Conservation (phyloP, 2,113 vertebrate species). For the Onychorhynchus coronatus region DNA sequence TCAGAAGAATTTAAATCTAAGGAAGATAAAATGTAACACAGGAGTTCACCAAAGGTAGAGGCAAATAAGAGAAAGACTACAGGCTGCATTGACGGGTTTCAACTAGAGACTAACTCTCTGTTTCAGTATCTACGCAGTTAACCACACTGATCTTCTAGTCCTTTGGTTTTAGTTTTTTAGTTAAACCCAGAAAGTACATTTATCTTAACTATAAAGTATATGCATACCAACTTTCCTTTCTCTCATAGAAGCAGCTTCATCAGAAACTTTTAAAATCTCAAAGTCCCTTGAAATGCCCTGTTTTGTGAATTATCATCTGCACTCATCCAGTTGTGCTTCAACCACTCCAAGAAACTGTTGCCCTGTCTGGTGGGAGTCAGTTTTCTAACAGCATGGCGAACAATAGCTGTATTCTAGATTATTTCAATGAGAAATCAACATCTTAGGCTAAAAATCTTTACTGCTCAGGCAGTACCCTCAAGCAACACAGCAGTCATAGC, state of each 20-base stretch:
- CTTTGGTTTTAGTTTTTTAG: not conserved
- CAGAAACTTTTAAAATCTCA: not conserved
- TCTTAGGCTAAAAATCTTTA: not conserved
- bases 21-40: not conserved
- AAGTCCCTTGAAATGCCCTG: not conserved
- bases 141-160: not conserved
- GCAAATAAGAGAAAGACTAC: not conserved
- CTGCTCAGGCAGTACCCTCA: not conserved
- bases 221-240: not conserved
- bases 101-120: not conserved
- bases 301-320: not conserved
- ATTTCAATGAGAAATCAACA: not conserved
- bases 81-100: not conserved
- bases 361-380: not conserved
- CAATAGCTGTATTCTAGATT: not conserved
- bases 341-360: not conserved
- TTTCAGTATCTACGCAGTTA: not conserved
- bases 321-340: not conserved
- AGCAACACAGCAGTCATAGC: not conserved
- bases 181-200: not conserved
- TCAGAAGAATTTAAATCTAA: not conserved
- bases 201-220: not conserved
- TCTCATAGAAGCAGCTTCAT: not conserved
- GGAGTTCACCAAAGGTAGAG: not conserved
- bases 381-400: not conserved